Evolutionary conservation across 2,113 vertebrate species (phyloP).

Genomic region (Ptyas mucosa): DNA sequence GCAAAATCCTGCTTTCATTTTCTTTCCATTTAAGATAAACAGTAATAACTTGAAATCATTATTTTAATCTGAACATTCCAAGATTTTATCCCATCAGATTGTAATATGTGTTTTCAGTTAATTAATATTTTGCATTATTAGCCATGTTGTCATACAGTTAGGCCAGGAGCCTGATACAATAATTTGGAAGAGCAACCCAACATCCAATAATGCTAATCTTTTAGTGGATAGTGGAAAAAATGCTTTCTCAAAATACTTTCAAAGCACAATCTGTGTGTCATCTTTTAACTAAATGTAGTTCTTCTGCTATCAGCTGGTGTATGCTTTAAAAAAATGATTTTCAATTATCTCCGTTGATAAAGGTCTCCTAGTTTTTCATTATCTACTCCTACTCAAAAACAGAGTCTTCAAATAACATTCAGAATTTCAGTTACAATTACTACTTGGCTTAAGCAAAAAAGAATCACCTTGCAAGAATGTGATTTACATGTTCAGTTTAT

Average conservation of each 20-base stretch:
- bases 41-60: background rate
- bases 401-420: background rate
- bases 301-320: background rate
- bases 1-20: constrained; percentile 22
- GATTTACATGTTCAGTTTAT: constrained; percentile 15
- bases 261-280: background rate
- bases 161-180: background rate
- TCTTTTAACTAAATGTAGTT: background rate
- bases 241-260: background rate
- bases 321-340: background rate
- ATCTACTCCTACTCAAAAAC: constrained; percentile 16
- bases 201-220: background rate
- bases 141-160: background rate
- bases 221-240: background rate
- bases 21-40: background rate
- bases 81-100: background rate
- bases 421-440: background rate
- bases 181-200: background rate
- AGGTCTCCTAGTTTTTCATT: background rate
- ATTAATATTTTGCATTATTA: background rate
- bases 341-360: background rate
- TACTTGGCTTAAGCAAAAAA: background rate
- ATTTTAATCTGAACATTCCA: background rate
- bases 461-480: background rate
- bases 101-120: background rate